A percentile compares a stretch with the other conserved stretches of the same genome.
Conservation (phyloP, 2,797 vertebrate genomes). For the Paramormyrops hopkinsi region DNA sequence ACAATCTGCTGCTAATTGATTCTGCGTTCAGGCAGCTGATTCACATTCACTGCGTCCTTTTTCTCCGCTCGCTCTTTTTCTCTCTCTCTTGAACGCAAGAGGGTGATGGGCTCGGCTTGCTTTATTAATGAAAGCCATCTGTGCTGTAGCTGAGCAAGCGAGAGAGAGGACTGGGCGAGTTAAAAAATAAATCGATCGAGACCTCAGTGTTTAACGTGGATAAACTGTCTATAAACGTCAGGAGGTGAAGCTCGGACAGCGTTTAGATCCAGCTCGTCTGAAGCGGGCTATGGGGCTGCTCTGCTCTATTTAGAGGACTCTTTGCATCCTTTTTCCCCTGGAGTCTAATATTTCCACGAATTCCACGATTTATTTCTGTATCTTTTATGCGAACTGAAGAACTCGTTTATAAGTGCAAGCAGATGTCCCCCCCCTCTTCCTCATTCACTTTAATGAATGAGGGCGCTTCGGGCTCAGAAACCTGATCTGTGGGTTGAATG, state of each 20-base stretch:
- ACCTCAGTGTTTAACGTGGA: conserved; percentile 14
- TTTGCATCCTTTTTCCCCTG: conserved; percentile 3
- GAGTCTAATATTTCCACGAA: conserved; percentile 5
- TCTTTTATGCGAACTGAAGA: conserved; percentile 30
- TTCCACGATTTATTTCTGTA: conserved; percentile 24
- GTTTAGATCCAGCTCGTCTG: background rate
- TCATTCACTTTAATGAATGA: conserved; percentile 22
- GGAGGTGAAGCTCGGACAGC: background rate
- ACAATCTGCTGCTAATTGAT: conserved; percentile 47
- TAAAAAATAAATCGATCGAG: conserved; percentile 1
- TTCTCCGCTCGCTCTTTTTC: conserved; percentile 14
- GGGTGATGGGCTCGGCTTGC: conserved; percentile 19
- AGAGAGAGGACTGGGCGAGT: background rate
- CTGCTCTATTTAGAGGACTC: background rate
- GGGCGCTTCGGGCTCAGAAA: conserved; percentile 23
- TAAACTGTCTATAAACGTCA: conserved; percentile 19
- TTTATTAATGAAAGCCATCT: conserved; percentile 29
- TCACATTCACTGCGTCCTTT: conserved; percentile 31
- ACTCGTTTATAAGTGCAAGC: conserved; percentile 28
- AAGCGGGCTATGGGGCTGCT: background rate
- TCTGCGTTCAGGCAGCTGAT: conserved; percentile 35
- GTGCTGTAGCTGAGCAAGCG: conserved; percentile 14
- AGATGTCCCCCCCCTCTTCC: conserved; percentile 20
- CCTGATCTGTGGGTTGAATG: conserved; percentile 13
- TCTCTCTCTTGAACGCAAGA: conserved; percentile 22